A percentile compares a stretch with the other conserved stretches of the same genome.
phyloP scores from a whole-genome alignment of 1,140 invertebrate species.

The Neodiprion virginianus region DNA sequence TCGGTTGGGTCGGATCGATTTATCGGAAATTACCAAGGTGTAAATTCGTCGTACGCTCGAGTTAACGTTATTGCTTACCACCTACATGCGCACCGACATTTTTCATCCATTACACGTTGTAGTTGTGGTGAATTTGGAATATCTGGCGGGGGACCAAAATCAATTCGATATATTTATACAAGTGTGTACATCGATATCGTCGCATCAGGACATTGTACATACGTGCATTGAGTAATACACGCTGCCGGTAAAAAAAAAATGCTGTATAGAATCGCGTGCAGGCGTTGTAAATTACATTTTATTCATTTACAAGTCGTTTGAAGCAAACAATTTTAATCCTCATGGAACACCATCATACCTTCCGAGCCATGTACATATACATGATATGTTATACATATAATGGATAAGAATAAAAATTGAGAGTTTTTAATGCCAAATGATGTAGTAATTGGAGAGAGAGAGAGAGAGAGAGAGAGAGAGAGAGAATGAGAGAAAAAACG shows the following conservation, averaged over 20 bases:
- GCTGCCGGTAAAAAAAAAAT: too few species aligned
- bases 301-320: too few species aligned
- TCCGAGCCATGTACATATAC: constrained; percentile 42
- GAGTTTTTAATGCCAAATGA: constrained; percentile 12
- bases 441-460: neutral
- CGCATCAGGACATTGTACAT: too few species aligned
- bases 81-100: neutral
- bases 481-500: constrained; percentile 8
- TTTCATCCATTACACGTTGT: neutral
- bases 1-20: too few species aligned
- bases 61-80: too few species aligned
- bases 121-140: neutral
- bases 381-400: neutral
- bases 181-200: too few species aligned
- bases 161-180: neutral
- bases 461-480: neutral
- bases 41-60: too few species aligned
- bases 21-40: too few species aligned
- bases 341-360: constrained; percentile 40
- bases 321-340: constrained; percentile 27
- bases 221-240: too few species aligned
- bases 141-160: constrained; percentile 1
- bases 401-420: constrained; percentile 13
- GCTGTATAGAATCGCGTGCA: too few species aligned
- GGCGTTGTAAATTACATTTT: too few species aligned